Evolutionary conservation across 2,888 invertebrate species (phyloP).

Genomic region (Epinotia ramella): DNA sequence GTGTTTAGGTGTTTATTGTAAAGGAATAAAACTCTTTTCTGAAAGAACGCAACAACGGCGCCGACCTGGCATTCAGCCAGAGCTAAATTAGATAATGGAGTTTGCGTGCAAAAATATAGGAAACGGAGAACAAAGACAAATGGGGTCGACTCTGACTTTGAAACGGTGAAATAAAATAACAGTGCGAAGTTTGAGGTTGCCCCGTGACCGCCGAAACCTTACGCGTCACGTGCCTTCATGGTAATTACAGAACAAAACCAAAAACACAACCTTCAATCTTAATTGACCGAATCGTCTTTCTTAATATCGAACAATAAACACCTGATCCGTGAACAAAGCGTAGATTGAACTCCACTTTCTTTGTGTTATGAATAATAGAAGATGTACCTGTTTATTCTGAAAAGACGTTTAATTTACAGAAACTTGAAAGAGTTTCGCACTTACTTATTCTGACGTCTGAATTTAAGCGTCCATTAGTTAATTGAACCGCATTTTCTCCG

Average conservation of each 20-base stretch:
- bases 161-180: constrained; percentile 80
- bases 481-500: constrained; percentile 55
- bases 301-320: constrained; percentile 35
- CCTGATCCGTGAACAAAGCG: constrained; percentile 38
- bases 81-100: constrained; percentile 86
- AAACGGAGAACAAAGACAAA: constrained; percentile 85
- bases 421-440: constrained; percentile 45
- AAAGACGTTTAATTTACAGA: constrained; percentile 45
- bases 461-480: constrained; percentile 57
- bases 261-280: constrained; percentile 23
- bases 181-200: constrained; percentile 71
- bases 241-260: constrained; percentile 57
- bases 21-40: constrained; percentile 79
- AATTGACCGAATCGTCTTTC: constrained; percentile 44
- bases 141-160: constrained; percentile 80
- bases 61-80: constrained; percentile 83
- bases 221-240: constrained; percentile 63
- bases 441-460: constrained; percentile 50
- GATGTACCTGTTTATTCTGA: constrained; percentile 39
- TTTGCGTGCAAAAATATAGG: constrained; percentile 86
- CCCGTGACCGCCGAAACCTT: constrained; percentile 55
- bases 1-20: constrained; percentile 76
- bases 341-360: constrained; percentile 42
- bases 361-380: constrained; percentile 44
- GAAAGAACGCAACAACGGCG: constrained; percentile 78